These are phyloP conservation scores for Aphyosemion australe DNA, from an alignment of 2,113 vertebrate genomes.

Conservation along the genomic window DNA sequence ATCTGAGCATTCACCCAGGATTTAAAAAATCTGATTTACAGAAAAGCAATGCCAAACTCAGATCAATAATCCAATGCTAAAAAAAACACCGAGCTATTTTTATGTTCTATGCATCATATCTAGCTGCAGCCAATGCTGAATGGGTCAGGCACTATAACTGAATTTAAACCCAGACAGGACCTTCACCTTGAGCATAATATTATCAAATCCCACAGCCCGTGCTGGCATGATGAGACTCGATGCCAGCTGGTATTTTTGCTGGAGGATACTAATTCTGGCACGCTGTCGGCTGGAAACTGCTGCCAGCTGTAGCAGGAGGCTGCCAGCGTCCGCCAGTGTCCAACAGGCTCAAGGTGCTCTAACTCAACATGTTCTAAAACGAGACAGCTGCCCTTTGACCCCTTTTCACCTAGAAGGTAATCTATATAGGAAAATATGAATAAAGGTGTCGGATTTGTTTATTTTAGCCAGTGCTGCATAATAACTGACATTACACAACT, in stretches of 20 bases:
- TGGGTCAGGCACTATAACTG: slow-evolving; percentile 17
- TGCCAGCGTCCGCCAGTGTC: slow-evolving; percentile 18
- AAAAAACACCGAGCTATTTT: too few species aligned
- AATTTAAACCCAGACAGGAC: slow-evolving; percentile 19
- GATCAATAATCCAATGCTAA: too few species aligned
- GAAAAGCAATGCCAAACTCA: too few species aligned
- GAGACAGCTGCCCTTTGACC: slow-evolving; percentile 38
- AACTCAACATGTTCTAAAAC: slow-evolving; percentile 32
- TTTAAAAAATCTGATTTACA: too few species aligned
- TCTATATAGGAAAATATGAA: not conserved
- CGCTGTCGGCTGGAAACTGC: slow-evolving; percentile 19
- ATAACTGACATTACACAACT: not conserved
- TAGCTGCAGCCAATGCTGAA: slow-evolving; percentile 4
- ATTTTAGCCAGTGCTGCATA: not conserved
- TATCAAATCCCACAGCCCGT: slow-evolving; percentile 43
- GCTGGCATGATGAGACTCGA: slow-evolving; percentile 31
- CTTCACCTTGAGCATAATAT: slow-evolving; percentile 47
- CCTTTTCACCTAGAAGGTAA: slow-evolving; percentile 17
- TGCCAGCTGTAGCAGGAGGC: slow-evolving; percentile 47
- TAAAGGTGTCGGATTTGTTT: not conserved
- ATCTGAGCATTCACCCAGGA: too few species aligned
- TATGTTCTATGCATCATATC: not conserved
- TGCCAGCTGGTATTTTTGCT: slow-evolving; percentile 56
- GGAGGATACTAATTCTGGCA: slow-evolving; percentile 42
- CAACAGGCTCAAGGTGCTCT: slow-evolving; percentile 30